These are phyloP conservation scores for Aegithalos caudatus DNA, from an alignment of 2,113 vertebrate species.

Conservation along the genomic window DNA sequence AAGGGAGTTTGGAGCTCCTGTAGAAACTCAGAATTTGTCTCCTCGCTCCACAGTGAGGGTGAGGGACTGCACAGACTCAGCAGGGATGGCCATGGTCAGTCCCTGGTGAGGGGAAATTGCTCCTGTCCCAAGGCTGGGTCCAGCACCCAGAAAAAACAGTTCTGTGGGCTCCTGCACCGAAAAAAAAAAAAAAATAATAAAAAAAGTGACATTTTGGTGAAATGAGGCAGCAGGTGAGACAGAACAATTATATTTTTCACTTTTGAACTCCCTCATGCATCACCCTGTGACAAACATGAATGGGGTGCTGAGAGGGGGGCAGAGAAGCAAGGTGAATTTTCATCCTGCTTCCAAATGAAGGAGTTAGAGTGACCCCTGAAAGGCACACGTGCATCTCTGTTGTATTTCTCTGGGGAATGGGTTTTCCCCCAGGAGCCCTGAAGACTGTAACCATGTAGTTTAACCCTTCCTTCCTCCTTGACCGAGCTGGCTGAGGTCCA, in stretches of 20 bases:
- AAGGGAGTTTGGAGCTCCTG: not conserved
- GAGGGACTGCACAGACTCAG: not conserved
- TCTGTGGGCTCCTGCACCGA: not conserved
- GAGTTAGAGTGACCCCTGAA: rapidly evolving
- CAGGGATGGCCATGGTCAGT: no score
- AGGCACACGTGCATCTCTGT: rapidly evolving
- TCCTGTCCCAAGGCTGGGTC: not conserved
- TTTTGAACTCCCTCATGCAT: not conserved
- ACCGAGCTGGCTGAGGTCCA: no score
- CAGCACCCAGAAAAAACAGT: not conserved
- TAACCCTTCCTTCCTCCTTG: no score
- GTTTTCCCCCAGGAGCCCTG: no score
- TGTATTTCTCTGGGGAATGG: no score
- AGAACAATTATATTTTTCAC: not conserved
- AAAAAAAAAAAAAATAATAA: not conserved
- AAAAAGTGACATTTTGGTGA: not conserved
- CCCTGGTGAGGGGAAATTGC: not conserved
- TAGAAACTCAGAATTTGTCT: not conserved
- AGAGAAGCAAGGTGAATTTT: not conserved
- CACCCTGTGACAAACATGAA: rapidly evolving
- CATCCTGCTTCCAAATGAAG: not conserved
- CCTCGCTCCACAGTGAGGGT: rapidly evolving
- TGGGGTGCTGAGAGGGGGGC: not conserved
- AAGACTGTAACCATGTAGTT: no score
- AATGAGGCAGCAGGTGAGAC: not conserved